Conservation (phyloP, 2,888 invertebrate genomes). For the Chouioia cunea region DNA sequence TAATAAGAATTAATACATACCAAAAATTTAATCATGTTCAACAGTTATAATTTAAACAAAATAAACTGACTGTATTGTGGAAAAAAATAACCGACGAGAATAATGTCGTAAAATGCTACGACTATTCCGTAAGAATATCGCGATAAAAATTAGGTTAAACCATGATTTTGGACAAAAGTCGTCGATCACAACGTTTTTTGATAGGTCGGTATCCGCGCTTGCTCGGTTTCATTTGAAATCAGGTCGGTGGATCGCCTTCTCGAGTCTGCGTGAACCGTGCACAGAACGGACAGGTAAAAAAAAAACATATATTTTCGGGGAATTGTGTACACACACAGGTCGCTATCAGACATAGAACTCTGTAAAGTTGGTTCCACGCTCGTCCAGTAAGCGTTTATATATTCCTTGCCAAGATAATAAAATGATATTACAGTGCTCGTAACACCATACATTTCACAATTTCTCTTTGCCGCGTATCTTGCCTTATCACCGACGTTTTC, state of each 20-base stretch:
- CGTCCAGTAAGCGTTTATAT: background rate
- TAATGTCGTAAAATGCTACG: too few species aligned
- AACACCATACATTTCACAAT: constrained; percentile 3
- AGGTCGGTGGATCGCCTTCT: constrained; percentile 12
- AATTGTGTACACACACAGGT: background rate
- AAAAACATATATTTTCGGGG: background rate
- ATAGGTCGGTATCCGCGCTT: constrained; percentile 18
- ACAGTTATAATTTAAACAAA: background rate
- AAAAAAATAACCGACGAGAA: background rate
- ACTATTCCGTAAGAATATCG: too few species aligned
- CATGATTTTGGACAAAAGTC: constrained; percentile 15
- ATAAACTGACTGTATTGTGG: constrained; percentile 8
- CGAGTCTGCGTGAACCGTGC: constrained; percentile 28
- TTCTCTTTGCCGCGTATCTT: constrained; percentile 9
- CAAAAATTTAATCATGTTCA: constrained; percentile 60
- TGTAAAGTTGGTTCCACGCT: background rate
- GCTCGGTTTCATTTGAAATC: background rate
- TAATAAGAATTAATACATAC: constrained; percentile 46
- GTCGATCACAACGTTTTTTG: background rate
- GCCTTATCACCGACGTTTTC: background rate
- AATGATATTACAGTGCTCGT: constrained; percentile 21
- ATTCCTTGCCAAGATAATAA: constrained; percentile 2
- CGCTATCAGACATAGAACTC: too few species aligned
- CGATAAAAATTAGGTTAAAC: constrained; percentile 15
- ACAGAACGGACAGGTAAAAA: background rate